Percentiles rank a stretch among this genome's conserved stretches.
Evolutionary conservation across 2,113 vertebrate species (phyloP).

Genomic region (Procapra przewalskii): DNA sequence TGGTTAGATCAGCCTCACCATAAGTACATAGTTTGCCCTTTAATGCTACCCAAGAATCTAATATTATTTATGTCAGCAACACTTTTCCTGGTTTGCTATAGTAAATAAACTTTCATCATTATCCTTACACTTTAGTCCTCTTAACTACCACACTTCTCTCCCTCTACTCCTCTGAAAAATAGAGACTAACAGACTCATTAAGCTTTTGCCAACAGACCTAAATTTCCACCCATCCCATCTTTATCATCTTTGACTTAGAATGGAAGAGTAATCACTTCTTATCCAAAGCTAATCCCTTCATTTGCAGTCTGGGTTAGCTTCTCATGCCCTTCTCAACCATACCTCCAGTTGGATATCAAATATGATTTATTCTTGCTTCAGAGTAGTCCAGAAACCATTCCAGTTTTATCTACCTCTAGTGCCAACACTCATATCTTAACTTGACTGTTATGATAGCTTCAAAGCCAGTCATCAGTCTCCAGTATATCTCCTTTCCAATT

Average conservation of each 20-base stretch:
- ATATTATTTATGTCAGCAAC: neutral
- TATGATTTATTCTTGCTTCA: neutral
- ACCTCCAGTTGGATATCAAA: neutral
- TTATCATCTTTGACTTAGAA: neutral
- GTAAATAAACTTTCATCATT: neutral
- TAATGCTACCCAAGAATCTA: neutral
- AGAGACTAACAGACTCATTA: neutral
- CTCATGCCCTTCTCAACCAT: neutral
- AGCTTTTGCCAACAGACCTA: neutral
- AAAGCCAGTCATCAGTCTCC: neutral
- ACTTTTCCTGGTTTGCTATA: neutral
- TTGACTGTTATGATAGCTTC: neutral
- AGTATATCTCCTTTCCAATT: neutral
- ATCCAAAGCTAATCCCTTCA: neutral
- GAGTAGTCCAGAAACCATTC: neutral
- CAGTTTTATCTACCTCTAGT: neutral
- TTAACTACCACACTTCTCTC: neutral
- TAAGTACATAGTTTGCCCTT: neutral
- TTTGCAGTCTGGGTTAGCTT: neutral
- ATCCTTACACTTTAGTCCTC: neutral
- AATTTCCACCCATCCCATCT: neutral
- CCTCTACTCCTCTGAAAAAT: neutral
- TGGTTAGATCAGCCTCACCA: neutral
- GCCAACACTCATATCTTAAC: neutral
- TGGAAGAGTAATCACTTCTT: neutral